Evolutionary conservation across 2,113 vertebrate genomes (phyloP).

Genomic region (Sphaerodactylus townsendi): DNA sequence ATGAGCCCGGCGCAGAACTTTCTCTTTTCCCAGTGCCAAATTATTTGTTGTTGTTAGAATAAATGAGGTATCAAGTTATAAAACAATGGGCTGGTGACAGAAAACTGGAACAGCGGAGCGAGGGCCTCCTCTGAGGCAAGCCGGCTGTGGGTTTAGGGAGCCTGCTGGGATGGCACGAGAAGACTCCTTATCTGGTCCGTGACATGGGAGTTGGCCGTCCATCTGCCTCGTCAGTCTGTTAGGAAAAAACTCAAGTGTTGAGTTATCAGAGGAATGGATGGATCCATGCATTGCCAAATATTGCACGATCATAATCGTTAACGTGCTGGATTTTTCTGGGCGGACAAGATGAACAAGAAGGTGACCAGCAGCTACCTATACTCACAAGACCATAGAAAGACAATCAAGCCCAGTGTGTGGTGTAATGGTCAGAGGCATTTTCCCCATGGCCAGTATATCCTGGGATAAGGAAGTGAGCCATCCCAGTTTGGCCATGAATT

Average conservation of each 20-base stretch:
- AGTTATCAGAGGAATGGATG: background rate
- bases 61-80: conserved; percentile 60
- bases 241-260: conserved; percentile 24
- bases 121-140: conserved; percentile 44
- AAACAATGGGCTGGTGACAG: conserved; percentile 70
- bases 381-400: too few relatives aligned
- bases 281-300: too few relatives aligned
- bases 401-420: too few relatives aligned
- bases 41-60: conserved; percentile 66
- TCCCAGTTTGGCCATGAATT: too few relatives aligned
- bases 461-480: too few relatives aligned
- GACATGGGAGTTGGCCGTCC: conserved; percentile 34
- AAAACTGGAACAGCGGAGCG: conserved; percentile 63
- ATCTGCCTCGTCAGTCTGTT: conserved; percentile 25
- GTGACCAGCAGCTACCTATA: too few relatives aligned
- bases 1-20: background rate
- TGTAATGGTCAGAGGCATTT: too few relatives aligned
- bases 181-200: conserved; percentile 19
- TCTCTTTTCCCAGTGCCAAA: conserved; percentile 53
- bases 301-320: too few relatives aligned
- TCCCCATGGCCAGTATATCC: too few relatives aligned
- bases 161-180: background rate
- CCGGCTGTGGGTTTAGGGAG: conserved; percentile 31
- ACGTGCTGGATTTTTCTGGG: too few relatives aligned
- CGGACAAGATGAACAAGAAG: too few relatives aligned